Evolutionary conservation across 1,140 invertebrate species (phyloP).

Genomic region (Samia ricini): DNA sequence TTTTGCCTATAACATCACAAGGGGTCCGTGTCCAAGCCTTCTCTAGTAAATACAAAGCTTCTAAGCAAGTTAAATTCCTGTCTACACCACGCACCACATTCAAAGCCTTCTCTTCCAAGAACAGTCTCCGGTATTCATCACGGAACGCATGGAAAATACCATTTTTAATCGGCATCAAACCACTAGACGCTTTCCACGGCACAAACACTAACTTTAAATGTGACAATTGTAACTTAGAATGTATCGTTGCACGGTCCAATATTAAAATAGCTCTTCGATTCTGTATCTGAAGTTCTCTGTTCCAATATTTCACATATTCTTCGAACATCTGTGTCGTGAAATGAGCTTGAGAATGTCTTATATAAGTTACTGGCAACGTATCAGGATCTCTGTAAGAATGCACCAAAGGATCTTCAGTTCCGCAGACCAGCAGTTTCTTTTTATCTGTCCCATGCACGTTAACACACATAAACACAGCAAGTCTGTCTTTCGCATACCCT

Average conservation of each 20-base stretch:
- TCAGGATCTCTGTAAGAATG: conserved; percentile 26
- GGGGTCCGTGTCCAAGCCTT: conserved; percentile 30
- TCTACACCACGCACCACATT: conserved; percentile 29
- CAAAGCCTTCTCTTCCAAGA: conserved; percentile 27
- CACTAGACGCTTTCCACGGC: conserved; percentile 32
- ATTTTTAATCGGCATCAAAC: conserved; percentile 33
- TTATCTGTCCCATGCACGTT: conserved; percentile 30
- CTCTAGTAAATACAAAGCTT: conserved; percentile 26
- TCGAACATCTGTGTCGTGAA: conserved; percentile 40
- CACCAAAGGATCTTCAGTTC: conserved; percentile 30
- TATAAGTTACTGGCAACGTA: conserved; percentile 31
- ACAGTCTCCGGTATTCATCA: conserved; percentile 26
- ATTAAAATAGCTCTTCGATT: conserved; percentile 27
- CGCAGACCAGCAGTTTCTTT: conserved; percentile 32
- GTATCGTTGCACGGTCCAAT: conserved; percentile 32
- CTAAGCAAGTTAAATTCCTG: conserved; percentile 29
- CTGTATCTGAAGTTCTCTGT: conserved; percentile 20
- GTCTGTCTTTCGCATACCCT: conserved; percentile 27
- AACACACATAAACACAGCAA: conserved; percentile 31
- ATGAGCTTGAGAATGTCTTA: conserved; percentile 29
- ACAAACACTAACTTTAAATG: conserved; percentile 35
- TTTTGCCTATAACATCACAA: conserved; percentile 17
- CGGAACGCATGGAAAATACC: conserved; percentile 27
- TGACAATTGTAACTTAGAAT: conserved; percentile 31
- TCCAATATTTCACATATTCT: conserved; percentile 38